Evolutionary conservation across 2,888 invertebrate genomes (phyloP).

Genomic region (Diachrysia chrysitis): DNA sequence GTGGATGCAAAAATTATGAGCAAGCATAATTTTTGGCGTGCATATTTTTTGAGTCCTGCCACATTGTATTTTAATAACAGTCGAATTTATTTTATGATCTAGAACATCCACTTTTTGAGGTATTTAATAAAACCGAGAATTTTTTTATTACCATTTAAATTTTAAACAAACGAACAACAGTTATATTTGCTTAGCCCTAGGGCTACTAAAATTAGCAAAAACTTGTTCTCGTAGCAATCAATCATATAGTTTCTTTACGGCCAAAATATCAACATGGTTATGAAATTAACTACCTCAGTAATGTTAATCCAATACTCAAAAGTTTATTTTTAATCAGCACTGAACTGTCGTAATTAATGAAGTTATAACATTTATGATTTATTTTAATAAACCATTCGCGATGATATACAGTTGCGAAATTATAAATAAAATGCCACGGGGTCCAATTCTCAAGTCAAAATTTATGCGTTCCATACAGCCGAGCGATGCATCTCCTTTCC

Average conservation of each 20-base stretch:
- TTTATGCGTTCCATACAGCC: slow-evolving; percentile 85
- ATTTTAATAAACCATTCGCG: slow-evolving; percentile 55
- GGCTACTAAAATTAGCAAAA: no score
- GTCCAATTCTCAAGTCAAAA: slow-evolving; percentile 79
- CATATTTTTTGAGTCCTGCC: background rate
- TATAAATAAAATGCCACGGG: slow-evolving; percentile 78
- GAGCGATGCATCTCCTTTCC: slow-evolving; percentile 87
- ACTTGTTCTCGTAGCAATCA: no score
- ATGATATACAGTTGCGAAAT: slow-evolving; percentile 66
- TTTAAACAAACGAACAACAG: no score
- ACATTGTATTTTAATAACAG: background rate
- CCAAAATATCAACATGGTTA: background rate
- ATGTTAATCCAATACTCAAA: background rate
- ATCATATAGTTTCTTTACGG: background rate
- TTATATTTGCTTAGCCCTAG: no score
- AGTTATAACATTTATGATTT: slow-evolving; percentile 48
- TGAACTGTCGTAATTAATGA: slow-evolving; percentile 26
- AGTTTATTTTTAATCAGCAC: slow-evolving; percentile 16
- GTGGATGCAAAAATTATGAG: background rate
- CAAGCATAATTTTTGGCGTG: slow-evolving; percentile 15
- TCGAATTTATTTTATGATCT: background rate
- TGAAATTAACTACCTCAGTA: background rate
- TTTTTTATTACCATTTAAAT: background rate
- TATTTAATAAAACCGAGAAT: background rate
- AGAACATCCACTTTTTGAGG: background rate